Base-by-base conservation (phyloP, 2,797 vertebrate genomes). In the Pteropus rufus region DNA sequence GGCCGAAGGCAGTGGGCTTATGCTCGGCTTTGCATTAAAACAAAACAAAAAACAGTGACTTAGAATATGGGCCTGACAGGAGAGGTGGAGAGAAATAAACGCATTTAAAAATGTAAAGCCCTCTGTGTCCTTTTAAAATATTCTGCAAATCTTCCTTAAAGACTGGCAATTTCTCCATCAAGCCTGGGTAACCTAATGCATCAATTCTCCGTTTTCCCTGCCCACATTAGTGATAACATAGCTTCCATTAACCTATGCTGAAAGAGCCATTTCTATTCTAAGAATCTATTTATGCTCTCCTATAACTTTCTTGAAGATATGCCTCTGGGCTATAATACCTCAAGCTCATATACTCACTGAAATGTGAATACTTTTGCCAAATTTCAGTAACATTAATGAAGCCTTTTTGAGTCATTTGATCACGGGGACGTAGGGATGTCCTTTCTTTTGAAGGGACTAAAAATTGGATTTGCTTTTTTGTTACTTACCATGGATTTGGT, bases 211-310 rank as follows among this genome's bases (percentile, higher is more conserved):
- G 62, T 93, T 94, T 97, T 94, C 46, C 80, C 89, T 97, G 70
- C 83, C 95, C 89, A 95, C 56, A 62, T 94, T 87, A 88, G 96
- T 76, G 97, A 97, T 96, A 96, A 93, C 93, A 46, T 93, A 95
- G 95, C 95, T 97, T 97, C 95, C 94, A 97, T 97, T 97, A 97
- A 96, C 96, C 95, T 96, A 90, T 65, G 89, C 86, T 44, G 83
- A 94, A 94, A 96, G 94, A 96, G 72, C 83, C 85, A 88, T 97
- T 97, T 97, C 97, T 69, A 91, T 85, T 96, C 95, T 96, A 75
- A 96, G 93, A 89, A 97, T 97, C 96, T 97, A 95, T 97, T 97
- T 97, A 83, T 90, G 84, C 73, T 93, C 90, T 64, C 89, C 67
- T 97, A 60, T 90, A 94, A 94, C 97, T 97, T 96, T 92, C 96